Conservation (phyloP, 2,888 invertebrate species). For the Microchrysa polita region DNA sequence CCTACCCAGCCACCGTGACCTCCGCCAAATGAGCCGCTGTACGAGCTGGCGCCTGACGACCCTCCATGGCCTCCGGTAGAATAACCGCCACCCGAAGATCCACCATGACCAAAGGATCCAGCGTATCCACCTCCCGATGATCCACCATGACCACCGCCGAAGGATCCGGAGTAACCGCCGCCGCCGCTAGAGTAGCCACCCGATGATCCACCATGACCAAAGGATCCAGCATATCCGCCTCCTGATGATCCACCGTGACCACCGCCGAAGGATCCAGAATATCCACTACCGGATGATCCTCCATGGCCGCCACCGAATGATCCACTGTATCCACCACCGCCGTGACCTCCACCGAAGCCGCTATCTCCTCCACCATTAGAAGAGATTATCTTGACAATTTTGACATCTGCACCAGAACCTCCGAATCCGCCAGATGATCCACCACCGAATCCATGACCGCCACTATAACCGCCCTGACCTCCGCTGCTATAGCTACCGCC, state of each 20-base stretch:
- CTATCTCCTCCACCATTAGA: neutral
- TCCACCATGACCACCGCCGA: slow-evolving; percentile 1
- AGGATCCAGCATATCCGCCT: slow-evolving; percentile 45
- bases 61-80: too few relatives aligned
- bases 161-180: neutral
- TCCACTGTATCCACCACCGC: neutral
- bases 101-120: slow-evolving; percentile 25
- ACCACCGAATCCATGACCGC: slow-evolving; percentile 48
- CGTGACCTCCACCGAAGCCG: neutral
- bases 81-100: slow-evolving; percentile 52
- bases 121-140: slow-evolving; percentile 27
- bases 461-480: slow-evolving; percentile 45
- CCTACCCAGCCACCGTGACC: neutral
- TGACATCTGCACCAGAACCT: too few relatives aligned
- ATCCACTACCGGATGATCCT: slow-evolving; percentile 25
- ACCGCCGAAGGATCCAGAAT: slow-evolving; percentile 19
- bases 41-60: slow-evolving; percentile 49
- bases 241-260: slow-evolving; percentile 15
- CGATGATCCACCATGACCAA: slow-evolving; percentile 52
- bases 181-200: slow-evolving; percentile 45
- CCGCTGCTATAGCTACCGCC: slow-evolving; percentile 23
- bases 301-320: slow-evolving; percentile 13
- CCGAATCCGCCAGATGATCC: slow-evolving; percentile 46
- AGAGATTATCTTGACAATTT: too few relatives aligned
- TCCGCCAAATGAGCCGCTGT: neutral